Conservation (phyloP, 2,113 vertebrate species). For the Barnardius zonarius region DNA sequence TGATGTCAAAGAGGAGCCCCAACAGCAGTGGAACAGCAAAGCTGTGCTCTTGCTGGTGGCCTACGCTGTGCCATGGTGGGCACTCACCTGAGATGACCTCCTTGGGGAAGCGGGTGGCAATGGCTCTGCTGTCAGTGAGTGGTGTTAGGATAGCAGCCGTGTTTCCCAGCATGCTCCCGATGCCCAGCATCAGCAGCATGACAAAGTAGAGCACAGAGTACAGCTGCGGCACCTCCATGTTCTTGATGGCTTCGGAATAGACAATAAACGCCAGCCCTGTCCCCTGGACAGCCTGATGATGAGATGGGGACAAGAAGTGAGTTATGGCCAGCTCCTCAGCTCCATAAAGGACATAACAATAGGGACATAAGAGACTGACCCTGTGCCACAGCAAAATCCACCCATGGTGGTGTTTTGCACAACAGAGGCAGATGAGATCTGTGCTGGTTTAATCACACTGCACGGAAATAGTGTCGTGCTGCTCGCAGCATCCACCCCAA, state of each 20-base stretch:
- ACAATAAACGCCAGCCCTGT: slow-evolving; percentile 91
- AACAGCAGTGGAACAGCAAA: accelerated
- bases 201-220: slow-evolving; percentile 92
- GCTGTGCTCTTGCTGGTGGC: accelerated
- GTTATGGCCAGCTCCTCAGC: not conserved
- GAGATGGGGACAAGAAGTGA: not conserved
- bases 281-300: slow-evolving; percentile 86
- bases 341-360: accelerated
- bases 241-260: slow-evolving; percentile 92
- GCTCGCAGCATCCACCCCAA: accelerated
- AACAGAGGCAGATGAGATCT: not conserved
- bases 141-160: slow-evolving; percentile 88
- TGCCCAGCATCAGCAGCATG: slow-evolving; percentile 90
- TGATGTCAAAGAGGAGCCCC: not conserved
- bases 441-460: accelerated
- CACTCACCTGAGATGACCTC: slow-evolving; percentile 84
- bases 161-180: slow-evolving; percentile 97
- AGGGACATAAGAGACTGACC: not conserved
- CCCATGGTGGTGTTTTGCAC: accelerated
- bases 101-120: slow-evolving; percentile 73
- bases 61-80: accelerated
- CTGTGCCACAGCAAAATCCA: not conserved
- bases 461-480: accelerated
- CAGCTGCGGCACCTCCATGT: slow-evolving; percentile 91
- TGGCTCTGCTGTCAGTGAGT: slow-evolving; percentile 78